Evolutionary conservation across 1,140 invertebrate species (phyloP).

Genomic region (Cataglyphis hispanica): DNA sequence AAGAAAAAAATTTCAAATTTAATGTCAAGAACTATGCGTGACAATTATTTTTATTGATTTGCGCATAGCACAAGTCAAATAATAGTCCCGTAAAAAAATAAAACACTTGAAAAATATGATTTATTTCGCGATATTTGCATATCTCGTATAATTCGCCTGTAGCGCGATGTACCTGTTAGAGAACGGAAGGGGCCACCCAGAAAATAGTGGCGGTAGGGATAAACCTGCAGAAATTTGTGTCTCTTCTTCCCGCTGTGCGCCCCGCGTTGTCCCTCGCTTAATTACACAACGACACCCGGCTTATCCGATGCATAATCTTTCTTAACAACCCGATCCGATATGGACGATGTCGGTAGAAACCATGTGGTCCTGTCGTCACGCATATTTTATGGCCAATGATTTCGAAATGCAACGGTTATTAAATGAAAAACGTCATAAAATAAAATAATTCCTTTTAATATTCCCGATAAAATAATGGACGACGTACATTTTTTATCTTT

Average conservation of each 20-base stretch:
- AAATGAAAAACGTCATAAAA: slow-evolving; percentile 5
- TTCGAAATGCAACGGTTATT: slow-evolving; percentile 11
- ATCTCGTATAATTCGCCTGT: slow-evolving; percentile 14
- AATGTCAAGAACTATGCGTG: neutral
- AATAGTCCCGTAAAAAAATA: neutral
- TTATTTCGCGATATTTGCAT: slow-evolving; percentile 43
- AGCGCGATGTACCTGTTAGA: slow-evolving; percentile 37
- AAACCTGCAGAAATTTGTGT: slow-evolving; percentile 76
- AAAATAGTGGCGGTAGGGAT: slow-evolving; percentile 46
- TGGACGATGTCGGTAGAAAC: slow-evolving; percentile 48
- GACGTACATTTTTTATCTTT: neutral
- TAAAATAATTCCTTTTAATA: slow-evolving; percentile 7
- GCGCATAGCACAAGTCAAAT: no score
- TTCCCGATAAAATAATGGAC: neutral
- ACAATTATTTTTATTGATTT: neutral
- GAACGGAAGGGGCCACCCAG: slow-evolving; percentile 66
- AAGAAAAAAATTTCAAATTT: neutral
- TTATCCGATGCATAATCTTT: slow-evolving; percentile 76
- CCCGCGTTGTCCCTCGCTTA: slow-evolving; percentile 73
- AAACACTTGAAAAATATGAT: slow-evolving; percentile 38
- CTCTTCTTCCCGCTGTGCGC: slow-evolving; percentile 69
- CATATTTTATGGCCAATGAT: slow-evolving; percentile 35
- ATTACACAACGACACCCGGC: slow-evolving; percentile 79
- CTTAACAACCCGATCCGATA: slow-evolving; percentile 55
- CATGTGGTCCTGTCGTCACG: slow-evolving; percentile 57